Base-by-base conservation (phyloP, 2,888 invertebrate species). In the Carcina quercana region DNA sequence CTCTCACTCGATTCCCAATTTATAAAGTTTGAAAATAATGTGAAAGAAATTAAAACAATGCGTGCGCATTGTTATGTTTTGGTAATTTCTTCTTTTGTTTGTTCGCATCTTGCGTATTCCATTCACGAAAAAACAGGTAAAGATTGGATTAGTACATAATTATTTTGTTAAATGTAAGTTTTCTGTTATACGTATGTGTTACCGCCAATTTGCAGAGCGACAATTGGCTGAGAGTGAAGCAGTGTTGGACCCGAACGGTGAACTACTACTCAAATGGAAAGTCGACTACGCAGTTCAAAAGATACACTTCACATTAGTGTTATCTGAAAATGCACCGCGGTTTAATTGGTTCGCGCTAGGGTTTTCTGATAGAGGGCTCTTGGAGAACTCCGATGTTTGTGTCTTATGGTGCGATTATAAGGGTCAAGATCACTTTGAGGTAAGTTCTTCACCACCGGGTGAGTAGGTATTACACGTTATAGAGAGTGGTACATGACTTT, bases 341-440 rank as follows among this genome's bases (percentile, higher is more conserved):
- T 69, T 72, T 50, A 84, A 84, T 30, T 96, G 95, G 95, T 90
- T 96, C 53, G 94, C 92, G 1, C 56, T 96, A 28, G 96, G 96
- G 19, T 96, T 95, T 74, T 96, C 96, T 1, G 89, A 94, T 54
- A 87, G 92, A 36, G 96, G 96, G 1, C 86, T 89, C 26, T 54
- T 87, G 2, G 86, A 86, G 38, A 88, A 89, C 24, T 92, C 94
- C 0, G 96, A 96, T 73, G 88, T 93, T 38, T 96, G 95, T 53
- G 75, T 95, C 26, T 79, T 94, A 34, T 94, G 94, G 91, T 86
- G 87, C 28, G 89, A 92, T 56, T 89, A 89, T 80, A 87, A 85
- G 48, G 86, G 87, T 13, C 73, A 70, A 37, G 70, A 86, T 20
- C 85, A 87, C 43, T 79, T 72, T 52, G 71, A 79, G 71, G 82